Percentiles rank a stretch among this genome's conserved stretches.
These are phyloP conservation scores for Megaceryle maxima DNA, from an alignment of 2,113 vertebrate species.

Conservation along the genomic window DNA sequence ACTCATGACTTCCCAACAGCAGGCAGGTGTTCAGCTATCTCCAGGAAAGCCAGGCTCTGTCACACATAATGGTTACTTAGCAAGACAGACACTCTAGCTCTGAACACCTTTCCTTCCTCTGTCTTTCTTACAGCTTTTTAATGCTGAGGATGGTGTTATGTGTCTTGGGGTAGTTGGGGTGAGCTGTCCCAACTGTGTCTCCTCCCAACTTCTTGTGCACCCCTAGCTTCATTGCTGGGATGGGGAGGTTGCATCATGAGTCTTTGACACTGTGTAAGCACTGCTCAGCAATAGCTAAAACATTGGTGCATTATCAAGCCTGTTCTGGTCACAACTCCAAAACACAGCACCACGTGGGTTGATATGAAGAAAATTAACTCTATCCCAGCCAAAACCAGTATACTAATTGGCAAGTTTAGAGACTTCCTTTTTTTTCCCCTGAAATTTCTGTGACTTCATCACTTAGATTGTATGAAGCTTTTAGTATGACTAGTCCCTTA, in stretches of 20 bases:
- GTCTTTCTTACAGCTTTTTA: too few relatives aligned
- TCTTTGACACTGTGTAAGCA: background rate
- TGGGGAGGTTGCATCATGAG: background rate
- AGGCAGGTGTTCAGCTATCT: background rate
- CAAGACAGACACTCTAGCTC: too few relatives aligned
- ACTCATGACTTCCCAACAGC: background rate
- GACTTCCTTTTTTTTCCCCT: background rate
- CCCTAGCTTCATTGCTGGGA: background rate
- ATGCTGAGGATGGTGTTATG: too few relatives aligned
- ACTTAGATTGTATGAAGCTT: background rate
- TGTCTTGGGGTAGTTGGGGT: too few relatives aligned
- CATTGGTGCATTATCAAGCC: background rate
- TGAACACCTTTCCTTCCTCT: too few relatives aligned
- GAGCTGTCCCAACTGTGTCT: background rate
- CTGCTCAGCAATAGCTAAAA: background rate
- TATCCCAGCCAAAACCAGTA: background rate
- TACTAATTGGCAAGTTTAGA: background rate
- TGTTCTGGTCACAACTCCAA: background rate
- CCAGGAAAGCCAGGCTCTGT: too few relatives aligned
- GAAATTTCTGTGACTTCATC: background rate
- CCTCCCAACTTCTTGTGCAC: background rate
- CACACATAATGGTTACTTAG: too few relatives aligned
- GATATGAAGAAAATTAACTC: background rate
- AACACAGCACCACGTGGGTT: background rate
- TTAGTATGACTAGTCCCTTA: background rate